A percentile compares a stretch with the other conserved stretches of the same genome.
phyloP scores from a whole-genome alignment of 2,888 invertebrate genomes.

The Drosophila austrosaltans region DNA sequence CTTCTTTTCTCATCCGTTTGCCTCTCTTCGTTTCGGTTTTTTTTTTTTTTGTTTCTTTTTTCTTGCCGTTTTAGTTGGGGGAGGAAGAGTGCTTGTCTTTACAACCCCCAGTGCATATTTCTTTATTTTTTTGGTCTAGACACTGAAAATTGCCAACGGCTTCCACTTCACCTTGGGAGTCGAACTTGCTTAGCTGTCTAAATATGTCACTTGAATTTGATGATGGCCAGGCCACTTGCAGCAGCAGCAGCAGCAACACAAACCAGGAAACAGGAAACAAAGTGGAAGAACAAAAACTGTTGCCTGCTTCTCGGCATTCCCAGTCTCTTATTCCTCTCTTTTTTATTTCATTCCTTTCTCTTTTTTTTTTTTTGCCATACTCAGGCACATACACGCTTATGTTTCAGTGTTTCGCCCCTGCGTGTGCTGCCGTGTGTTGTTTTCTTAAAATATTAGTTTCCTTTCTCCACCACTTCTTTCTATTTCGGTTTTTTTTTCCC shows the following conservation, averaged over 20 bases:
- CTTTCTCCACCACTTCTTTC: constrained; percentile 44
- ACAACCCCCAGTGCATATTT: constrained; percentile 45
- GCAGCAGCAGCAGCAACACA: constrained; percentile 26
- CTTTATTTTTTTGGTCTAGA: constrained; percentile 50
- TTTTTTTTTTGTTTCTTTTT: constrained; percentile 18
- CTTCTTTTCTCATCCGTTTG: constrained; percentile 19
- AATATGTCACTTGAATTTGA: constrained; percentile 79
- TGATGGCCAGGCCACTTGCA: constrained; percentile 76
- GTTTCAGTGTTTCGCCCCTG: constrained; percentile 39
- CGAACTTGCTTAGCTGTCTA: constrained; percentile 77
- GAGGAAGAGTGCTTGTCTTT: constrained; percentile 35
- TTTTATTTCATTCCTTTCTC: neutral
- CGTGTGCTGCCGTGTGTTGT: constrained; percentile 58
- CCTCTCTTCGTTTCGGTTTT: constrained; percentile 16
- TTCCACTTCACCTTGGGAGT: constrained; percentile 69
- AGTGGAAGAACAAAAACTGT: constrained; percentile 53
- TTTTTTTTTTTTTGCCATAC: neutral
- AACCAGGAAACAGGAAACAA: constrained; percentile 23
- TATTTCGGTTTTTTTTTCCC: constrained; percentile 32
- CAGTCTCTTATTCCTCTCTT: neutral
- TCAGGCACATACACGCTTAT: constrained; percentile 36
- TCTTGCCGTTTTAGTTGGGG: constrained; percentile 3
- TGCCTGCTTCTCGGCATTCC: constrained; percentile 51
- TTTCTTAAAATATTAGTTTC: constrained; percentile 80
- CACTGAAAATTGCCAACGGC: constrained; percentile 64